Percentiles rank a stretch among this genome's conserved stretches.
Conservation (phyloP, 2,888 invertebrate genomes). For the Phaonia tiefii region DNA sequence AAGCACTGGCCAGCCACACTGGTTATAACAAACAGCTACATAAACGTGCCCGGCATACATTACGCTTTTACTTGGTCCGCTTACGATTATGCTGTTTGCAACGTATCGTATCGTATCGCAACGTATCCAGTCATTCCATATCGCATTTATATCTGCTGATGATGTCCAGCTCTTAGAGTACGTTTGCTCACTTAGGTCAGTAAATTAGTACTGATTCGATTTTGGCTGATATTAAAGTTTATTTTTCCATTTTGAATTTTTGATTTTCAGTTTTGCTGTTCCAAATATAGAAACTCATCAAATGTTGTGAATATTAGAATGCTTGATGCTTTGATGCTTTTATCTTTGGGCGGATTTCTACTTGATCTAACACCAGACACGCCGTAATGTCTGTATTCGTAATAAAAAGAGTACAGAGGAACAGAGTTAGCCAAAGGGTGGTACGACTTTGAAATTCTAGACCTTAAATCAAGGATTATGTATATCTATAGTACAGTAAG, state of each 20-base stretch:
- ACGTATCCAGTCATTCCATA: slow-evolving; percentile 52
- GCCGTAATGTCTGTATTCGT: slow-evolving; percentile 50
- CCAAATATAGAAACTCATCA: slow-evolving; percentile 31
- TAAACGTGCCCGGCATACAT: slow-evolving; percentile 60
- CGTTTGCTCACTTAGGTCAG: slow-evolving; percentile 47
- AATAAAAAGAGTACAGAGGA: not conserved
- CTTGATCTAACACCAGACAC: slow-evolving; percentile 53
- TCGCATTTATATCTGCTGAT: slow-evolving; percentile 62
- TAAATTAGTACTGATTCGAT: slow-evolving; percentile 38
- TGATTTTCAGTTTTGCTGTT: not conserved
- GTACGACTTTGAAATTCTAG: not conserved
- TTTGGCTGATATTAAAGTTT: not conserved
- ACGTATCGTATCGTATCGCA: slow-evolving; percentile 2
- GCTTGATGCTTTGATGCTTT: slow-evolving; percentile 26
- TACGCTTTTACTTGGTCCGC: slow-evolving; percentile 16
- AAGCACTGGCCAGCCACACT: not conserved
- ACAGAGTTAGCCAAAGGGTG: not conserved
- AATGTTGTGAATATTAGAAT: slow-evolving; percentile 15
- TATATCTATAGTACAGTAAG: no score
- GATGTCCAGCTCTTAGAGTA: slow-evolving; percentile 25
- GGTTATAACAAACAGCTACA: not conserved
- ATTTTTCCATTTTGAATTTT: not conserved
- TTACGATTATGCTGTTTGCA: slow-evolving; percentile 29
- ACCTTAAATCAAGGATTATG: no score
- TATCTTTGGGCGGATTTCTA: slow-evolving; percentile 51